Evolutionary conservation across 2,113 vertebrate species (phyloP).

Genomic region (Mesocricetus auratus): DNA sequence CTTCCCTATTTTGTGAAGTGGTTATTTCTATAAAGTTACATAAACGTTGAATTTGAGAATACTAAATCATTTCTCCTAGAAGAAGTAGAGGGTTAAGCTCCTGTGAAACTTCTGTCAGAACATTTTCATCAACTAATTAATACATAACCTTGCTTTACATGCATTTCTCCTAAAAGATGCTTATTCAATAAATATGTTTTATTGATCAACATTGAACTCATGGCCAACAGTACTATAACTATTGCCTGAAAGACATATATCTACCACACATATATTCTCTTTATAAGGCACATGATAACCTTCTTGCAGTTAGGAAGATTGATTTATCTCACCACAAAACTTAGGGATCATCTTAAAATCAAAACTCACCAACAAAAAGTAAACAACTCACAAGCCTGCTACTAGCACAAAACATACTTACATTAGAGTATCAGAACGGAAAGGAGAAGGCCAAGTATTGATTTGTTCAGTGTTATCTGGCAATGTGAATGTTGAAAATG

Average conservation of each 20-base stretch:
- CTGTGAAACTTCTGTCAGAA: neutral
- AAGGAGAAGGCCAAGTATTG: neutral
- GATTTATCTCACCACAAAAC: neutral
- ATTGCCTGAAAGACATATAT: neutral
- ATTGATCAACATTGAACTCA: neutral
- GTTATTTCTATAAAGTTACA: neutral
- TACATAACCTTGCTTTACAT: neutral
- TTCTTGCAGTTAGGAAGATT: neutral
- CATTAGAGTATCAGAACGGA: neutral
- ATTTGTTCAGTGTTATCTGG: neutral
- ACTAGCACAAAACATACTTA: neutral
- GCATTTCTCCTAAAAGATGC: neutral
- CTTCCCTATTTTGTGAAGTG: neutral
- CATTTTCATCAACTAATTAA: neutral
- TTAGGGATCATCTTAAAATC: neutral
- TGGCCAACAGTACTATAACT: neutral
- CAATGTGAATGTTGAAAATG: neutral
- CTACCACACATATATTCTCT: neutral
- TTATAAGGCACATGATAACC: neutral
- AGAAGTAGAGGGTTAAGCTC: neutral
- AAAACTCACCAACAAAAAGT: neutral
- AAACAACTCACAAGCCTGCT: neutral
- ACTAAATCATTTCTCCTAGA: neutral
- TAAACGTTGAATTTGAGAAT: neutral
- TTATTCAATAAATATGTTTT: neutral